A percentile compares a stretch with the other conserved stretches of the same genome.
These are phyloP conservation scores for Bombus waltoni DNA, from an alignment of 1,140 invertebrate genomes.

Conservation along the genomic window DNA sequence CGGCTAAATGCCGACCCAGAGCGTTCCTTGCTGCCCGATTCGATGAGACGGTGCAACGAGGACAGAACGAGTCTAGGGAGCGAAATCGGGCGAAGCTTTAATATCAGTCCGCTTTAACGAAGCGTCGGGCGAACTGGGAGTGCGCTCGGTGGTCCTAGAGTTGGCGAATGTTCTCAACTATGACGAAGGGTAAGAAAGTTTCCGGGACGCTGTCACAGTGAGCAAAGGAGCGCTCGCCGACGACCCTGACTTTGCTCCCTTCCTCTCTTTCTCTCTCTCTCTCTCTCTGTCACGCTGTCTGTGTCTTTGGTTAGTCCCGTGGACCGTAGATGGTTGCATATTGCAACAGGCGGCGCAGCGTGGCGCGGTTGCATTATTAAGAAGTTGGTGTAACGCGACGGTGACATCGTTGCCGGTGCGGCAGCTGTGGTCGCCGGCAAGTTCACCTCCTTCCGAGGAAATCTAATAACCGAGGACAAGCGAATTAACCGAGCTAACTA, in stretches of 20 bases:
- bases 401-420: constrained; percentile 5
- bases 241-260: constrained; percentile 33
- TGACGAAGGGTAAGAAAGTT: neutral
- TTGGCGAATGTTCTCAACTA: neutral
- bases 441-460: neutral
- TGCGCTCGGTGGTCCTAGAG: neutral
- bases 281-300: too few relatives aligned
- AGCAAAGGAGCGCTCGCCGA: neutral
- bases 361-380: constrained; percentile 36
- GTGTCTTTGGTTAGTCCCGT: neutral
- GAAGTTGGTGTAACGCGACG: constrained; percentile 36
- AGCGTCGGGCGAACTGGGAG: neutral
- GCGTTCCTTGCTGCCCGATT: too few relatives aligned
- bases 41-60: accelerated
- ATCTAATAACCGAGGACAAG: constrained; percentile 36
- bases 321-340: constrained; percentile 19
- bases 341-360: constrained; percentile 26
- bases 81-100: neutral
- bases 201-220: neutral
- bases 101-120: neutral
- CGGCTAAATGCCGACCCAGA: too few relatives aligned
- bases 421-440: constrained; percentile 9
- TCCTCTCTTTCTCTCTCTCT: neutral
- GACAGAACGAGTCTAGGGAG: neutral
- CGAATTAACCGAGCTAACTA: constrained; percentile 24